phyloP scores from a whole-genome alignment of 1,140 invertebrate genomes.

The Venturia canescens region DNA sequence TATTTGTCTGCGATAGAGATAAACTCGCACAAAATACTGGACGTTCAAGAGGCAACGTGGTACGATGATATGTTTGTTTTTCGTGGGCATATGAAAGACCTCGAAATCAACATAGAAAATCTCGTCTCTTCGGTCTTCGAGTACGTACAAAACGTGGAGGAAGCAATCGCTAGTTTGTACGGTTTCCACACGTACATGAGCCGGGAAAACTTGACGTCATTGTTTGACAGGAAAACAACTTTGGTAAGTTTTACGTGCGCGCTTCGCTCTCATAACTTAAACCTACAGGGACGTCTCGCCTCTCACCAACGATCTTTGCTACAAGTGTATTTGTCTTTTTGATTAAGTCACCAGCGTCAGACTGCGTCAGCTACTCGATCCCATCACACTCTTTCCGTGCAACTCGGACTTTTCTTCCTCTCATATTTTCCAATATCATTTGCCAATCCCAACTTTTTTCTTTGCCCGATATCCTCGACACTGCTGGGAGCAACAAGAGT shows the following conservation, averaged over 20 bases:
- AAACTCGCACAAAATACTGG: conserved; percentile 81
- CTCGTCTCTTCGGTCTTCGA: conserved; percentile 83
- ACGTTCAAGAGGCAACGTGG: conserved; percentile 84
- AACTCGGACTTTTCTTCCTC: too few relatives aligned
- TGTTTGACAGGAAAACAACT: conserved; percentile 81
- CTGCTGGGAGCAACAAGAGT: too few relatives aligned
- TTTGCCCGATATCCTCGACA: too few relatives aligned
- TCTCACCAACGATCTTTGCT: too few relatives aligned
- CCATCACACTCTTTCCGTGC: too few relatives aligned
- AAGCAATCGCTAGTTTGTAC: conserved; percentile 82
- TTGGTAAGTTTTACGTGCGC: conserved; percentile 65
- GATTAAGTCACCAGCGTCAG: too few relatives aligned
- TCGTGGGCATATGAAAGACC: conserved; percentile 80
- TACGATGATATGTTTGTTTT: conserved; percentile 87
- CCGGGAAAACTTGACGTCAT: conserved; percentile 79
- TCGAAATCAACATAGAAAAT: conserved; percentile 85
- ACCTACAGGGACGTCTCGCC: not conserved
- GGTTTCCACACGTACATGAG: conserved; percentile 84
- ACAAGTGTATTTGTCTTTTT: too few relatives aligned
- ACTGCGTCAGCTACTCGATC: too few relatives aligned
- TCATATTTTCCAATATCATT: too few relatives aligned
- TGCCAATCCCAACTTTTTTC: too few relatives aligned
- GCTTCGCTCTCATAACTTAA: not conserved
- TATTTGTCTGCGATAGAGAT: conserved; percentile 80
- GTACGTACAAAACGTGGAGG: conserved; percentile 83